phyloP scores from a whole-genome alignment of 2,113 vertebrate genomes.

The Hirundichthys speculiger region DNA sequence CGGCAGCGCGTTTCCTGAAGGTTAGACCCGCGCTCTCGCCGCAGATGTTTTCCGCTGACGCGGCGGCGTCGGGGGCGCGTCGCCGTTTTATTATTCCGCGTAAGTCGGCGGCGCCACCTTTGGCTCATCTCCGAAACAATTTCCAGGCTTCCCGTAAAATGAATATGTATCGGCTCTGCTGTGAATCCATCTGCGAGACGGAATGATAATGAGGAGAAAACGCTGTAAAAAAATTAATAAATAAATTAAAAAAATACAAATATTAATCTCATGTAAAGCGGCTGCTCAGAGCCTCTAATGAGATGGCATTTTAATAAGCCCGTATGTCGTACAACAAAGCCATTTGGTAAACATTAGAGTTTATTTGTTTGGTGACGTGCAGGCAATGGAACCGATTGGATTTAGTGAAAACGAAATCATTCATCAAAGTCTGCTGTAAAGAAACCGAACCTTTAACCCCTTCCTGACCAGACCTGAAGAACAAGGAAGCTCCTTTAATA shows the following conservation, averaged over 20 bases:
- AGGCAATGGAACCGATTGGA: slow-evolving; percentile 58
- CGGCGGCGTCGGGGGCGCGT: slow-evolving; percentile 22
- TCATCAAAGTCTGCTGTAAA: slow-evolving; percentile 34
- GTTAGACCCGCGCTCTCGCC: slow-evolving; percentile 13
- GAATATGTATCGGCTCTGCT: slow-evolving; percentile 77
- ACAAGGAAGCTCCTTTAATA: too few species aligned
- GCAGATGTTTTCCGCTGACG: slow-evolving; percentile 27
- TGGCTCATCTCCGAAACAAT: slow-evolving; percentile 75
- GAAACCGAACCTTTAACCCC: slow-evolving; percentile 15
- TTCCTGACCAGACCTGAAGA: too few species aligned
- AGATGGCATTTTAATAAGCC: slow-evolving; percentile 80
- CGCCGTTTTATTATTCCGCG: slow-evolving; percentile 60
- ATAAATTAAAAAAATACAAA: slow-evolving; percentile 25
- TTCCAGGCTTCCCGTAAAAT: slow-evolving; percentile 77
- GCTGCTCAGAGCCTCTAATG: slow-evolving; percentile 76
- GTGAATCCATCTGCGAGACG: slow-evolving; percentile 77
- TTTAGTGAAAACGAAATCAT: slow-evolving; percentile 39
- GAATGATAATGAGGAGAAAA: slow-evolving; percentile 82
- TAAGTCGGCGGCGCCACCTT: slow-evolving; percentile 65
- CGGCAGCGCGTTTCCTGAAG: neutral
- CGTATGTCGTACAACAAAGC: slow-evolving; percentile 78
- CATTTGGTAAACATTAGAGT: slow-evolving; percentile 79
- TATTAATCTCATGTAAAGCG: slow-evolving; percentile 81
- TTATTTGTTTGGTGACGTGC: slow-evolving; percentile 74
- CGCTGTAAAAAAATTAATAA: slow-evolving; percentile 69